These are phyloP conservation scores for Amblyraja radiata DNA, from an alignment of 2,797 vertebrate genomes.

Conservation along the genomic window DNA sequence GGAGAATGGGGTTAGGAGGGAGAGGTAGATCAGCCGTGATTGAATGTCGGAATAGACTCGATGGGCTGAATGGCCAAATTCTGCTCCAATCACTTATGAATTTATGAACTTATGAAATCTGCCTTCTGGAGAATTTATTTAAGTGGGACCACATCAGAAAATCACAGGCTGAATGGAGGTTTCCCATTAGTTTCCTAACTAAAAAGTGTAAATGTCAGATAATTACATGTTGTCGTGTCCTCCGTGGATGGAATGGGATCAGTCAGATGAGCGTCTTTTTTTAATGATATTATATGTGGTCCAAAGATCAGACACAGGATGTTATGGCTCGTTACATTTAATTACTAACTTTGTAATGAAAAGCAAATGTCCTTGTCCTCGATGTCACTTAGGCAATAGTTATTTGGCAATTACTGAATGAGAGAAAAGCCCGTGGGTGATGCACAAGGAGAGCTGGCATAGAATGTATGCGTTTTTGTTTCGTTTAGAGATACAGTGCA, in stretches of 20 bases:
- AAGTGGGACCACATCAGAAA: neutral
- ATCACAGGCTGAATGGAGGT: neutral
- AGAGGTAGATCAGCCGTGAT: too few species aligned
- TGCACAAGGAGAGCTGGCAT: conserved; percentile 22
- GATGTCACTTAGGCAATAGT: conserved; percentile 37
- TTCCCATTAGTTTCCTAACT: neutral
- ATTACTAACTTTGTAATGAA: neutral
- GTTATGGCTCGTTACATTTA: neutral
- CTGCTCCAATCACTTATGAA: too few species aligned
- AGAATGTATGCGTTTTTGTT: neutral
- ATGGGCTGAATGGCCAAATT: too few species aligned
- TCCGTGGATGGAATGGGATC: neutral
- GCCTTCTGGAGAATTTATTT: neutral
- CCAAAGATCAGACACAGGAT: neutral
- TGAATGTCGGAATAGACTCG: too few species aligned
- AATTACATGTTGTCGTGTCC: neutral
- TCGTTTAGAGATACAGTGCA: too few species aligned
- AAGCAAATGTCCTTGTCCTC: neutral
- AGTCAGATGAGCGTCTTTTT: neutral
- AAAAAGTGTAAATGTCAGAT: too few species aligned
- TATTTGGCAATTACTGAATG: conserved; percentile 29
- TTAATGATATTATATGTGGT: neutral
- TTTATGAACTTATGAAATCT: neutral
- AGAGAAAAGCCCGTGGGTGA: conserved; percentile 35
- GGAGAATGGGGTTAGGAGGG: too few species aligned